These are phyloP conservation scores for Siniperca chuatsi DNA, from an alignment of 2,113 vertebrate species.

Conservation along the genomic window DNA sequence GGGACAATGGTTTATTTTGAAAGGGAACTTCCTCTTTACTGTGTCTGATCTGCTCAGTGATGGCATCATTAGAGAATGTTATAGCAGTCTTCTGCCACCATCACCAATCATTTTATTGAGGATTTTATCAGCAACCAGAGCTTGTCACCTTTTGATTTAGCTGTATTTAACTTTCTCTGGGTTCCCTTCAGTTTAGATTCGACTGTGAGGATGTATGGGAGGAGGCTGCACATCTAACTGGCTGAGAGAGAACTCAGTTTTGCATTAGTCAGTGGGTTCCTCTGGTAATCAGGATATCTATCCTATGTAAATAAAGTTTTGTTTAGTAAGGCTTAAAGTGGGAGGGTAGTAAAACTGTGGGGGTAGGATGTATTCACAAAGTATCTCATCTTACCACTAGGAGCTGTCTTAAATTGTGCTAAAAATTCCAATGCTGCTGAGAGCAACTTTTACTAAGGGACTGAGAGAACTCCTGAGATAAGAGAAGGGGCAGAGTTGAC, in stretches of 20 bases:
- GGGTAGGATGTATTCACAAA: background rate
- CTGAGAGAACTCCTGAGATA: background rate
- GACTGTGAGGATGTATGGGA: background rate
- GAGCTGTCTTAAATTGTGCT: background rate
- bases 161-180: background rate
- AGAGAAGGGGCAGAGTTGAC: background rate
- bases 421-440: background rate
- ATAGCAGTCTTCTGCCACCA: slow-evolving; percentile 6
- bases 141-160: slow-evolving; percentile 24
- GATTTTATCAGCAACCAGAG: slow-evolving; percentile 7
- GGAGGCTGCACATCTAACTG: background rate
- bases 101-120: slow-evolving; percentile 27
- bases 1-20: slow-evolving; percentile 41
- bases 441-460: background rate
- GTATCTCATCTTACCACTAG: background rate
- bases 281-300: background rate
- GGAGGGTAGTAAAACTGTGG: background rate
- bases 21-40: slow-evolving; percentile 39
- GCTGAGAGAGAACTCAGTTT: background rate
- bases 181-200: background rate
- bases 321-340: background rate
- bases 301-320: background rate
- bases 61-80: slow-evolving; percentile 4
- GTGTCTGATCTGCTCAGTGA: background rate
- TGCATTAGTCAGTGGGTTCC: background rate